These are phyloP conservation scores for Eumerus sabulonum DNA, from an alignment of 2,888 invertebrate species.

Conservation along the genomic window DNA sequence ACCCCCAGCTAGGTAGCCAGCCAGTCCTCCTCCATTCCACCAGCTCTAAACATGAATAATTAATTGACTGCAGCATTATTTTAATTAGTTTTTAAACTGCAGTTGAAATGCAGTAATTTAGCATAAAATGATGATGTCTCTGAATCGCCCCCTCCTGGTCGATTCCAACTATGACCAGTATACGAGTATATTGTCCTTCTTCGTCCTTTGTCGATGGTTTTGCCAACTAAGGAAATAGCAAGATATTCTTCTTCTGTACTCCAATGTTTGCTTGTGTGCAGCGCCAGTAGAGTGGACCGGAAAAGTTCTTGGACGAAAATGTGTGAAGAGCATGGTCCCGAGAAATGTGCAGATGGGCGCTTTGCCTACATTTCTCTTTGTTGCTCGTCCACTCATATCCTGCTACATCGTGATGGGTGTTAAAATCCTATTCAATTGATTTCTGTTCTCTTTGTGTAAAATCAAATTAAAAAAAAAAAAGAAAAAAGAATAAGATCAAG, in stretches of 20 bases:
- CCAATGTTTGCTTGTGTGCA: constrained; percentile 14
- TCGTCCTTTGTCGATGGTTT: constrained; percentile 23
- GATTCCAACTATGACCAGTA: constrained; percentile 10
- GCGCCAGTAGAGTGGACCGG: too few relatives aligned
- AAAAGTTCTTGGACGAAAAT: constrained; percentile 42
- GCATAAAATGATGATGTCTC: constrained; percentile 55
- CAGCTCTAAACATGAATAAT: constrained; percentile 77
- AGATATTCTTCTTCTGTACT: constrained; percentile 41
- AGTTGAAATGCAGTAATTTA: constrained; percentile 70
- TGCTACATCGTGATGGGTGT: constrained; percentile 60
- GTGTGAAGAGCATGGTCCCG: constrained; percentile 27
- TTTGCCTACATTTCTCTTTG: constrained; percentile 64
- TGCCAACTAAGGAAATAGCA: constrained; percentile 57
- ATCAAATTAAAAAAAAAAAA: too few relatives aligned
- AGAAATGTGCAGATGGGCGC: constrained; percentile 54
- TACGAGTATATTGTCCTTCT: constrained; percentile 14
- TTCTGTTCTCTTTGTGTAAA: constrained; percentile 51
- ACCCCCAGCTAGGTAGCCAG: too few relatives aligned
- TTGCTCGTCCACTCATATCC: too few relatives aligned
- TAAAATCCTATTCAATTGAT: constrained; percentile 56
- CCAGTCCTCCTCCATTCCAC: constrained; percentile 21
- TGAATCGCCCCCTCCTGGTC: constrained; percentile 19
- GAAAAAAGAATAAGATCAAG: constrained; percentile 1
- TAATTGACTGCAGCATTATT: constrained; percentile 80
- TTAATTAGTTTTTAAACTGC: constrained; percentile 79